These are phyloP conservation scores for Taenioides sp. DNA, from an alignment of 2,797 vertebrate species.

Conservation along the genomic window DNA sequence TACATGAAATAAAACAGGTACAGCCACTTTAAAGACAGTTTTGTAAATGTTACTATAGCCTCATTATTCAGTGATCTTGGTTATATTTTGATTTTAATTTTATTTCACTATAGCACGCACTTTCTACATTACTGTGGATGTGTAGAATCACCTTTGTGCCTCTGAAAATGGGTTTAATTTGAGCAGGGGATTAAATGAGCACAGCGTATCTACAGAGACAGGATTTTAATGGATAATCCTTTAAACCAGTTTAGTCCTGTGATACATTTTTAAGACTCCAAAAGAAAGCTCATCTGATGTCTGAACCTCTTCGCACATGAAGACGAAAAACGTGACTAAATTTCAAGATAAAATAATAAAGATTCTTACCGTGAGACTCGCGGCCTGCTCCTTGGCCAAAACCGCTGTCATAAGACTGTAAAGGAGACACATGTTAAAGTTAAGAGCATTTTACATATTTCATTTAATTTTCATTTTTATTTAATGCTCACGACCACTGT, in stretches of 20 bases:
- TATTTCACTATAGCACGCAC: not conserved
- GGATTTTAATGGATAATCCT: slow-evolving; percentile 61
- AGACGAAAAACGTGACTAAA: not conserved
- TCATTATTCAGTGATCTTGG: not conserved
- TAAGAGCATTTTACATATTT: not conserved
- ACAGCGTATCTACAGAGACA: slow-evolving; percentile 49
- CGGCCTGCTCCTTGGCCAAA: slow-evolving; percentile 94
- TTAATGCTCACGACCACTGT: too few relatives aligned
- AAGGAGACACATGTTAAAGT: slow-evolving; percentile 24
- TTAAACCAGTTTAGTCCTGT: slow-evolving; percentile 60
- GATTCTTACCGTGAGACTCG: slow-evolving; percentile 94
- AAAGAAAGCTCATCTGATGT: slow-evolving; percentile 11
- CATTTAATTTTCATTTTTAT: too few relatives aligned
- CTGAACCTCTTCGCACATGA: not conserved
- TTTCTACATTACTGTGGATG: not conserved
- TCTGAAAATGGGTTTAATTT: slow-evolving; percentile 49
- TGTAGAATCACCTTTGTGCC: slow-evolving; percentile 28
- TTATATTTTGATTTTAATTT: not conserved
- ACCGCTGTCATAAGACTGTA: slow-evolving; percentile 93
- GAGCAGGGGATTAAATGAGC: slow-evolving; percentile 48
- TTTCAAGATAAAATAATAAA: not conserved
- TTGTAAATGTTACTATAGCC: too few relatives aligned
- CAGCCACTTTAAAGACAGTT: too few relatives aligned
- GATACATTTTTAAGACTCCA: slow-evolving; percentile 38
- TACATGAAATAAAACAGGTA: too few relatives aligned